Conservation (phyloP, 2,888 invertebrate species). For the Tuta absoluta region DNA sequence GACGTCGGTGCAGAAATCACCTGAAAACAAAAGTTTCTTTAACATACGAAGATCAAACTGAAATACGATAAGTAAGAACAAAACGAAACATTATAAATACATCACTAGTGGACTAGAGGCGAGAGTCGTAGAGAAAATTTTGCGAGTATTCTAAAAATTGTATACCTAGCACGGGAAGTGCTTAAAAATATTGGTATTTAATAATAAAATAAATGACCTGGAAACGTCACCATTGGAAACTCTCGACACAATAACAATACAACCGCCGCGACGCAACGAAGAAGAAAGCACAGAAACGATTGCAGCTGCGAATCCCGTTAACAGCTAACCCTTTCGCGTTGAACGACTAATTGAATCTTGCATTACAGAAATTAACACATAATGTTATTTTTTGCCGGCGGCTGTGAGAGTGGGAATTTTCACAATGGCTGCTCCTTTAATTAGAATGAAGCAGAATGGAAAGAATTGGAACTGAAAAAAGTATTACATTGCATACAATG, state of each 20-base stretch:
- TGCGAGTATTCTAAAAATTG: no score
- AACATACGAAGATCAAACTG: neutral
- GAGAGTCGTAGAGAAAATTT: no score
- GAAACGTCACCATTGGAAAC: constrained; percentile 3
- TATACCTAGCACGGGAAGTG: no score
- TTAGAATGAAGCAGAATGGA: constrained; percentile 57
- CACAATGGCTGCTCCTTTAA: constrained; percentile 60
- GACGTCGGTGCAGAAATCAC: constrained; percentile 75
- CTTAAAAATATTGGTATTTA: no score
- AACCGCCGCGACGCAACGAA: neutral
- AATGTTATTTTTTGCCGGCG: constrained; percentile 57
- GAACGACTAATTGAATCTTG: constrained; percentile 48
- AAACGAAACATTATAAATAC: neutral
- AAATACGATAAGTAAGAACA: neutral
- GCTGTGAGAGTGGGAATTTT: constrained; percentile 63
- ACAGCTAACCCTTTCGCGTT: constrained; percentile 33
- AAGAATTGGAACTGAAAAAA: constrained; percentile 54
- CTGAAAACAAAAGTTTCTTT: constrained; percentile 55
- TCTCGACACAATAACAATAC: neutral
- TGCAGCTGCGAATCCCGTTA: constrained; percentile 31
- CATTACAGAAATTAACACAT: constrained; percentile 59
- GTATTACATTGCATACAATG: constrained; percentile 57
- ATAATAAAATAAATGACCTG: no score
- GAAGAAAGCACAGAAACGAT: constrained; percentile 6
- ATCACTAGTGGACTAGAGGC: no score